Evolutionary conservation across 2,797 vertebrate genomes (phyloP).

Genomic region (Cossypha niveicapilla): DNA sequence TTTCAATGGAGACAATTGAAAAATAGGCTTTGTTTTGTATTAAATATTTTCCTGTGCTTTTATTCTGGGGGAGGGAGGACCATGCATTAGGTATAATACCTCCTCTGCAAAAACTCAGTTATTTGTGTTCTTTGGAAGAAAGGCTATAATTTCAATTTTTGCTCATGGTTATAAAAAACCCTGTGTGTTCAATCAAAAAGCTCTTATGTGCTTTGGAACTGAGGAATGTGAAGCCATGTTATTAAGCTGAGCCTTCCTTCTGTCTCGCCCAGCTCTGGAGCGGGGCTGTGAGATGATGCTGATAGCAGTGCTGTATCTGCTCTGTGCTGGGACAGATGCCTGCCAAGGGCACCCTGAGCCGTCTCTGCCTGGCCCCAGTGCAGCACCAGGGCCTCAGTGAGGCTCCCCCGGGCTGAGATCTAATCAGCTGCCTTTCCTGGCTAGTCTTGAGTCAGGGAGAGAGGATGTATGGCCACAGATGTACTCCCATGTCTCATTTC

Average conservation of each 20-base stretch:
- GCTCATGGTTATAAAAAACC: background rate
- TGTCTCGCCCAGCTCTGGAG: background rate
- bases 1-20: background rate
- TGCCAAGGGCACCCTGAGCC: background rate
- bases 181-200: background rate
- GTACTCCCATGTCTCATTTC: background rate
- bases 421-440: background rate
- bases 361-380: background rate
- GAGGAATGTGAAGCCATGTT: background rate
- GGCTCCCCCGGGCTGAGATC: rapidly evolving
- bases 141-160: conserved; percentile 29
- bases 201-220: background rate
- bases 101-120: background rate
- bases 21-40: background rate
- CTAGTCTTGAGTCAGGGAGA: background rate
- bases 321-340: background rate
- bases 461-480: background rate
- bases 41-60: background rate
- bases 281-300: rapidly evolving
- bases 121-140: conserved; percentile 5
- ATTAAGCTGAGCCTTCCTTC: background rate
- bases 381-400: background rate
- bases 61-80: background rate
- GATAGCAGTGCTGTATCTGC: background rate
- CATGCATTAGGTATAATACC: background rate